Percentiles rank a stretch among this genome's conserved stretches.
phyloP scores from a whole-genome alignment of 2,113 vertebrate species.

The Trichechus manatus region DNA sequence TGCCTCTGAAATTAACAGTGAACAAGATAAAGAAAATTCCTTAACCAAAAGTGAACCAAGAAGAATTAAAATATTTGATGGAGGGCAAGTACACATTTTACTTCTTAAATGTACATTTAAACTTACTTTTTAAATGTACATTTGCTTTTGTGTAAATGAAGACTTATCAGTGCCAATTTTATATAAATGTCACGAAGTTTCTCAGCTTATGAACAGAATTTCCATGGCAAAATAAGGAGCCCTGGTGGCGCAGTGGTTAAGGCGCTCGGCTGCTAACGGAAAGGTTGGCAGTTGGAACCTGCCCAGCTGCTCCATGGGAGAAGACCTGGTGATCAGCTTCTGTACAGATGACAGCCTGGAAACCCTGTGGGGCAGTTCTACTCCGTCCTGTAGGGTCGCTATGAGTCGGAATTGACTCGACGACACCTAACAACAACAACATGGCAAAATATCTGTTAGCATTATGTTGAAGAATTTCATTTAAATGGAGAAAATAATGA shows the following conservation, averaged over 20 bases:
- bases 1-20: conserved; percentile 92
- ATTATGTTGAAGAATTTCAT: conserved; percentile 48
- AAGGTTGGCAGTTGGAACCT: background rate
- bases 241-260: background rate
- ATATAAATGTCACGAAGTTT: conserved; percentile 53
- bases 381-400: background rate
- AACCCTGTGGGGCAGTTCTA: background rate
- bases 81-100: conserved; percentile 93
- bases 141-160: conserved; percentile 77
- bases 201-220: conserved; percentile 21
- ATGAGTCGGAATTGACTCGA: background rate
- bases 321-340: background rate
- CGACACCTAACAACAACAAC: background rate
- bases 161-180: conserved; percentile 58
- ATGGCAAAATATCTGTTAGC: background rate
- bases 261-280: background rate
- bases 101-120: conserved; percentile 80
- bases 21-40: conserved; percentile 94
- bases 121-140: conserved; percentile 82
- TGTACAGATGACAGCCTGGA: background rate
- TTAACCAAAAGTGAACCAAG: conserved; percentile 94
- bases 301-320: background rate
- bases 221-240: background rate
- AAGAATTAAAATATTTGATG: conserved; percentile 99
- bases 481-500: conserved; percentile 17